These are phyloP conservation scores for Eumaeus atala DNA, from an alignment of 1,140 invertebrate species.

Conservation along the genomic window DNA sequence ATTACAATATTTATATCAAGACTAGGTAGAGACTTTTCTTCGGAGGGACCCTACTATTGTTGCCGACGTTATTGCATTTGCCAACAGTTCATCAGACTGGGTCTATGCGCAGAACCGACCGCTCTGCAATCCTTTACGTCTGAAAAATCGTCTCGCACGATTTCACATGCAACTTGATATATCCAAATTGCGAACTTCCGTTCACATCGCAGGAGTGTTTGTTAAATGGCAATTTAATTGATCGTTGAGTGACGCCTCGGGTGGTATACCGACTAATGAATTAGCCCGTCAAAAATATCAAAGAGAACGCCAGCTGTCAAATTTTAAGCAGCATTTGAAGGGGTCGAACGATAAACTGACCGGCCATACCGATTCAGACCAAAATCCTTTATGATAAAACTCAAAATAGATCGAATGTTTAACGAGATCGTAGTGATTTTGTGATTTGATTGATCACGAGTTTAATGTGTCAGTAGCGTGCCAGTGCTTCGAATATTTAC, in stretches of 20 bases:
- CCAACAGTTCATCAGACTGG: too few species aligned
- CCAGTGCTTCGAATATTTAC: constrained; percentile 6
- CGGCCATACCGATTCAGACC: constrained; percentile 13
- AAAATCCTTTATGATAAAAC: constrained; percentile 19
- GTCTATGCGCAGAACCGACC: too few species aligned
- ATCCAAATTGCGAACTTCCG: too few species aligned
- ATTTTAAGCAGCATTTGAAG: constrained; percentile 47
- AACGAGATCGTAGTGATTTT: constrained; percentile 28
- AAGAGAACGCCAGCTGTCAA: constrained; percentile 57
- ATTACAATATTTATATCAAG: too few species aligned
- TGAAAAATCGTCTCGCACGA: too few species aligned
- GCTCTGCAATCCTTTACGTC: too few species aligned
- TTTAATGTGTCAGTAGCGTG: constrained; percentile 58
- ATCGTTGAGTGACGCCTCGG: constrained; percentile 22
- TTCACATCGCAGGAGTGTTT: neutral
- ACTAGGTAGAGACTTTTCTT: too few species aligned
- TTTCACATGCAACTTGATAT: too few species aligned
- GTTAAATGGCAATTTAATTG: constrained; percentile 16
- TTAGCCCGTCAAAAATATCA: constrained; percentile 58
- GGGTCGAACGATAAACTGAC: constrained; percentile 22
- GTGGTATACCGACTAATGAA: constrained; percentile 38
- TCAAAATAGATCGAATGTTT: constrained; percentile 22
- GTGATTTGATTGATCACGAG: constrained; percentile 51
- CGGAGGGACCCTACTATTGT: too few species aligned
- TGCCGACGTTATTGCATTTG: too few species aligned